phyloP scores from a whole-genome alignment of 1,140 invertebrate species.

The Heliconius himera region DNA sequence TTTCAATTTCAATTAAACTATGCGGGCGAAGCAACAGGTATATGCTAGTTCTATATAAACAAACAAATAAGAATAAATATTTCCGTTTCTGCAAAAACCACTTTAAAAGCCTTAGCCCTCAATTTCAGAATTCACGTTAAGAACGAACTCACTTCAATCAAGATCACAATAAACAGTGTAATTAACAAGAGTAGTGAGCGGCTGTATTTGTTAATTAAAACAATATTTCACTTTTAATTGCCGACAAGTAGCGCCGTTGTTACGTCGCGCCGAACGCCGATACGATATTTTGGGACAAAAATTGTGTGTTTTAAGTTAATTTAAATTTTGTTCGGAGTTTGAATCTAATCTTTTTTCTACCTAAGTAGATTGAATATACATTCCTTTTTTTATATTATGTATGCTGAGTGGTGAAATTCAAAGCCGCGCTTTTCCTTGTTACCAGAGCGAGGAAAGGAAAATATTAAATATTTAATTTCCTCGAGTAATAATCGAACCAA shows the following conservation, averaged over 20 bases:
- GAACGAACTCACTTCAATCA: constrained; percentile 32
- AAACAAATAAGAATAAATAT: neutral
- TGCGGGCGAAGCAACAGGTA: no score
- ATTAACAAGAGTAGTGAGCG: constrained; percentile 43
- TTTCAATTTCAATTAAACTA: neutral
- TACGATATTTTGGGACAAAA: constrained; percentile 15
- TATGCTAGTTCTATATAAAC: neutral
- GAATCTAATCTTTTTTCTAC: no score
- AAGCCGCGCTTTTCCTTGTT: no score
- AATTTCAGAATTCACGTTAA: neutral
- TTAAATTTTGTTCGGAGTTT: neutral
- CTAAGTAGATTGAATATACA: no score
- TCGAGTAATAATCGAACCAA: no score
- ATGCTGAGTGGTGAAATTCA: neutral
- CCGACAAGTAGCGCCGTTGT: constrained; percentile 37
- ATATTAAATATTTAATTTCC: no score
- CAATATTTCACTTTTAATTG: constrained; percentile 52
- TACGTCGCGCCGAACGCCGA: constrained; percentile 15
- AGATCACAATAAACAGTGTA: constrained; percentile 45
- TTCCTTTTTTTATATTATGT: neutral
- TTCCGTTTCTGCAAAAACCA: neutral
- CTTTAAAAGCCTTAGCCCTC: neutral
- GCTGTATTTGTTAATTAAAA: constrained; percentile 52
- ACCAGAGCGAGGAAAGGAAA: no score
- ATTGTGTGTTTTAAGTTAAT: neutral